phyloP scores from a whole-genome alignment of 2,888 invertebrate genomes.

The Acleris cristana region DNA sequence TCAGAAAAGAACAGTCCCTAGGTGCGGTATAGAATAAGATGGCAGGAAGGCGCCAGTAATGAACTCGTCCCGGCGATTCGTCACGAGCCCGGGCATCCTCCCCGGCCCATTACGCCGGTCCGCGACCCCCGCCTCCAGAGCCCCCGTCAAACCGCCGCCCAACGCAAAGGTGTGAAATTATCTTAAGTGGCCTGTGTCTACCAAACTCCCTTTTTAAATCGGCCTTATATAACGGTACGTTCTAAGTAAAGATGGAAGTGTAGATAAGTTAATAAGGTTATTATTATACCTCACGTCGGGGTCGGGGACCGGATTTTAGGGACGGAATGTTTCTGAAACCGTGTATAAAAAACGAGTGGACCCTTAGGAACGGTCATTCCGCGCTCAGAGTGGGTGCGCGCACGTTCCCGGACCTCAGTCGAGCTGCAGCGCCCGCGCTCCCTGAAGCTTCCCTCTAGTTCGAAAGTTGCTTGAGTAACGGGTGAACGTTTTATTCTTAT shows the following conservation, averaged over 20 bases:
- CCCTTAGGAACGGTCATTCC: conserved; percentile 78
- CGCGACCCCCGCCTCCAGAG: conserved; percentile 54
- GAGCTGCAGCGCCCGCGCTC: conserved; percentile 49
- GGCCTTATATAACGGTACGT: conserved; percentile 77
- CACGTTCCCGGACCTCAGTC: conserved; percentile 62
- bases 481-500: conserved; percentile 56
- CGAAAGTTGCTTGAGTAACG: conserved; percentile 49
- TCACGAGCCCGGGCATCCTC: conserved; percentile 70
- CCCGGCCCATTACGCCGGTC: conserved; percentile 54
- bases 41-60: conserved; percentile 53
- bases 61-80: conserved; percentile 67
- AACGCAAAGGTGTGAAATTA: conserved; percentile 78
- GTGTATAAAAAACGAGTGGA: conserved; percentile 81
- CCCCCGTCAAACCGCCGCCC: conserved; percentile 63
- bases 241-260: conserved; percentile 81
- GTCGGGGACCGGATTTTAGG: conserved; percentile 78
- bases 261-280: conserved; percentile 83
- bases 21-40: too few species aligned
- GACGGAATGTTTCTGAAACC: conserved; percentile 79
- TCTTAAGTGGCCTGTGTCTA: conserved; percentile 76
- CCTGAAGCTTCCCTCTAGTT: conserved; percentile 48
- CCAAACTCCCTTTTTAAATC: conserved; percentile 70
- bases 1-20: too few species aligned
- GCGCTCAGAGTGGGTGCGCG: conserved; percentile 72
- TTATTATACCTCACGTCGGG: conserved; percentile 77